Percentiles rank a stretch among this genome's conserved stretches.
Evolutionary conservation across 2,797 vertebrate species (phyloP).

Genomic region (Sebastes hopkinsi): DNA sequence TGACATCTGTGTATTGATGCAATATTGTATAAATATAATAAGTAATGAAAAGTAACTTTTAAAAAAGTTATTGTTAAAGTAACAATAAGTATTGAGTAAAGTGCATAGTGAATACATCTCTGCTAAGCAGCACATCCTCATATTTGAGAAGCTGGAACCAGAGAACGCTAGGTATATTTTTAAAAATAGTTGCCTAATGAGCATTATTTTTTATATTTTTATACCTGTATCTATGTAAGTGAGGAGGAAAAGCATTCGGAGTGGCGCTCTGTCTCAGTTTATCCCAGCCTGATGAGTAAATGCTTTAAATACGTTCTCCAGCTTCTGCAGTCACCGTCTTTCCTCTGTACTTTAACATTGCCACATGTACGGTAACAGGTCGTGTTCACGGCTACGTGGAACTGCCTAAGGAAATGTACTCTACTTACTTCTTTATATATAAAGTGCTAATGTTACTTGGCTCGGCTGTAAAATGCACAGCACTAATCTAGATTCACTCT

Average conservation of each 20-base stretch:
- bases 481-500: conserved; percentile 14
- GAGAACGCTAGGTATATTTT: background rate
- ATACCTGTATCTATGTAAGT: too few relatives aligned
- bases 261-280: background rate
- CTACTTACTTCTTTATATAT: conserved; percentile 3
- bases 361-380: conserved; percentile 33
- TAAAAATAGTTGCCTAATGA: background rate
- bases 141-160: background rate
- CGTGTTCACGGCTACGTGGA: conserved; percentile 7
- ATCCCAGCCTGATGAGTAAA: background rate
- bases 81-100: too few relatives aligned
- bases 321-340: conserved; percentile 7
- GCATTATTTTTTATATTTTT: background rate
- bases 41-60: too few relatives aligned
- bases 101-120: background rate
- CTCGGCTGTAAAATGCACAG: conserved; percentile 6
- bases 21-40: too few relatives aligned
- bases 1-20: too few relatives aligned
- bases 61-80: too few relatives aligned
- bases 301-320: background rate
- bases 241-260: background rate
- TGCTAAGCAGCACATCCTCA: background rate
- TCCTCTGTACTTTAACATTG: conserved; percentile 23
- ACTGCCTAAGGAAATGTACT: conserved; percentile 2
- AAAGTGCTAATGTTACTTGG: conserved; percentile 20